Conservation (phyloP, 2,797 vertebrate species). For the Argya squamiceps region DNA sequence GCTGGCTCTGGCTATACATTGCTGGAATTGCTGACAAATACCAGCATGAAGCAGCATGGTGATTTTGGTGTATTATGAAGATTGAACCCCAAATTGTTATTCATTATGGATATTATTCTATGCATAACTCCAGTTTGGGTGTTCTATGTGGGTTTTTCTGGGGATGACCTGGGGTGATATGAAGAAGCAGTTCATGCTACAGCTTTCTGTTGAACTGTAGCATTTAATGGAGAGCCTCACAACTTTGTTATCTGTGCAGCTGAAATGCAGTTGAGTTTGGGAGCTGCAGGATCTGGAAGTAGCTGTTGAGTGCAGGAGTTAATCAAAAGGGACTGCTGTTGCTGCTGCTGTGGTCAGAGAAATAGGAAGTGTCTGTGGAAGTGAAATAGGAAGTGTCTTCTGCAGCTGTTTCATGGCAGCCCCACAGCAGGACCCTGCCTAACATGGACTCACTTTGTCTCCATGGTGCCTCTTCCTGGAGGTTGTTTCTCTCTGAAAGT, state of each 20-base stretch:
- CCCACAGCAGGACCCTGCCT: neutral
- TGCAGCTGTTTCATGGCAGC: neutral
- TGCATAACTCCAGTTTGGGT: neutral
- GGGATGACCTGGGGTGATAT: neutral
- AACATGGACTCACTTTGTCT: neutral
- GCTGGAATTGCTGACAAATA: neutral
- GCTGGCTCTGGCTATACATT: neutral
- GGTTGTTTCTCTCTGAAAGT: neutral
- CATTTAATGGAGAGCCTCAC: neutral
- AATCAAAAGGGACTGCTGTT: neutral
- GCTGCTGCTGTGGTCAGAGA: neutral
- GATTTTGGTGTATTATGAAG: neutral
- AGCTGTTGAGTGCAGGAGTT: neutral
- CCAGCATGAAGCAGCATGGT: neutral
- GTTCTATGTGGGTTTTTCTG: neutral
- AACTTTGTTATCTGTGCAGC: neutral
- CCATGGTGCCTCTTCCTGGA: neutral
- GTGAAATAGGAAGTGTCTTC: neutral
- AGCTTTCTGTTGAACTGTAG: neutral
- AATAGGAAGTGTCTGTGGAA: neutral
- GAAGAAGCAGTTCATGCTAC: neutral
- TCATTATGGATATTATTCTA: neutral
- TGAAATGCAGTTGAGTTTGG: neutral
- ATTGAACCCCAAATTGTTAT: neutral
- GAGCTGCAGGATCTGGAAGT: neutral